These are phyloP conservation scores for Hyles lineata DNA, from an alignment of 2,888 invertebrate genomes.

Conservation along the genomic window DNA sequence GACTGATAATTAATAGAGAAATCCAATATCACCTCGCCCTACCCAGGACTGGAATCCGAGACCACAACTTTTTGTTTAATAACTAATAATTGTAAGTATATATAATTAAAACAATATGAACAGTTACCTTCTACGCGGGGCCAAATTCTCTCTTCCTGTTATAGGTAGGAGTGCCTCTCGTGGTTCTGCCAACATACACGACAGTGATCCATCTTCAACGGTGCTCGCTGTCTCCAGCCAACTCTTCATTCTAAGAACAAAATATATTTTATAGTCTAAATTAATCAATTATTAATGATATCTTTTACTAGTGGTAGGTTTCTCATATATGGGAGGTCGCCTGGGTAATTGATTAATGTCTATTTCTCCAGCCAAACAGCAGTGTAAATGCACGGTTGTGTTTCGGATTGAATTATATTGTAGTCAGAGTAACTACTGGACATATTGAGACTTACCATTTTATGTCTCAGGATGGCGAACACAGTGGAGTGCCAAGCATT, in stretches of 20 bases:
- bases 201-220: slow-evolving; percentile 72
- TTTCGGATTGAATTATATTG: too few species aligned
- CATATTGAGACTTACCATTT: too few species aligned
- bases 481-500: too few species aligned
- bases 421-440: too few species aligned
- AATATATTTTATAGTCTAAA: background rate
- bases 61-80: background rate
- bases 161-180: slow-evolving; percentile 82
- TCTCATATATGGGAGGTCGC: too few species aligned
- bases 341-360: too few species aligned
- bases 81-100: too few species aligned
- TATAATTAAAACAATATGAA: background rate
- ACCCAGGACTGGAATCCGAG: background rate
- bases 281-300: background rate
- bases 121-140: slow-evolving; percentile 72
- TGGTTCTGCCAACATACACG: slow-evolving; percentile 79
- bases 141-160: slow-evolving; percentile 79
- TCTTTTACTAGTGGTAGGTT: too few species aligned
- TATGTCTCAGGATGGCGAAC: too few species aligned
- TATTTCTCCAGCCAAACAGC: too few species aligned
- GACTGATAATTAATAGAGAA: too few species aligned
- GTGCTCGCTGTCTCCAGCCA: slow-evolving; percentile 73
- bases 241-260: slow-evolving; percentile 70
- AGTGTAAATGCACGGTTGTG: too few species aligned
- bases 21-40: background rate